A percentile compares a stretch with the other conserved stretches of the same genome.
These are phyloP conservation scores for Lysandra coridon DNA, from an alignment of 2,888 invertebrate genomes.

Conservation along the genomic window DNA sequence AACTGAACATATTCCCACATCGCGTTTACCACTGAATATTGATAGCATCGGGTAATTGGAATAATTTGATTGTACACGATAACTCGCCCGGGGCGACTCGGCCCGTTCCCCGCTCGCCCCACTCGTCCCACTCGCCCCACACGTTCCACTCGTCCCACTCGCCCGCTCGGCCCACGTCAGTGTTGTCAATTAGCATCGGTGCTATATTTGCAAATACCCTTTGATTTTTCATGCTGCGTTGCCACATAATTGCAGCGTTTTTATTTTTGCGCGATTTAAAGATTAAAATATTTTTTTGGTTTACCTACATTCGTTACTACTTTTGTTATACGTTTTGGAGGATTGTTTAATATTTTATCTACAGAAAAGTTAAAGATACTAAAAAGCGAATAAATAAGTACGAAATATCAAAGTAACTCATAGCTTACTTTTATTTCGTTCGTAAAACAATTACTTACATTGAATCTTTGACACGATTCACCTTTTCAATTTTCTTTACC, in stretches of 20 bases:
- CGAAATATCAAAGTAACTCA: too few relatives aligned
- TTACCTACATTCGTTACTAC: background rate
- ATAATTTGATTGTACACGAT: slow-evolving; percentile 49
- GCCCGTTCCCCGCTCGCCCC: background rate
- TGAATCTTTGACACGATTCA: background rate
- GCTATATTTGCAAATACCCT: slow-evolving; percentile 34
- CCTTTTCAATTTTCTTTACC: background rate
- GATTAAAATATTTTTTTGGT: background rate
- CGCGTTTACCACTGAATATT: slow-evolving; percentile 38
- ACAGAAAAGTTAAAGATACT: too few relatives aligned
- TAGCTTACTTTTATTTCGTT: too few relatives aligned
- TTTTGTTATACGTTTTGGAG: background rate
- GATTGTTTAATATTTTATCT: background rate
- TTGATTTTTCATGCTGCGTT: slow-evolving; percentile 33
- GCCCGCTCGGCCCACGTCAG: slow-evolving; percentile 37
- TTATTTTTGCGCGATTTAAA: background rate
- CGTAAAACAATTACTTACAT: background rate
- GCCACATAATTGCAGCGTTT: slow-evolving; percentile 27
- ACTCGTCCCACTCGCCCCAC: background rate
- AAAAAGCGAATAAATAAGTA: too few relatives aligned
- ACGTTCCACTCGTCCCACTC: background rate
- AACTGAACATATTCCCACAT: slow-evolving; percentile 33
- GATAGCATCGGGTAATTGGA: slow-evolving; percentile 45
- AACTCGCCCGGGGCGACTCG: slow-evolving; percentile 36
- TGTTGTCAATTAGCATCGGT: slow-evolving; percentile 47